A percentile compares a stretch with the other conserved stretches of the same genome.
phyloP scores from a whole-genome alignment of 2,113 vertebrate species.

The Pomatostomus ruficeps region DNA sequence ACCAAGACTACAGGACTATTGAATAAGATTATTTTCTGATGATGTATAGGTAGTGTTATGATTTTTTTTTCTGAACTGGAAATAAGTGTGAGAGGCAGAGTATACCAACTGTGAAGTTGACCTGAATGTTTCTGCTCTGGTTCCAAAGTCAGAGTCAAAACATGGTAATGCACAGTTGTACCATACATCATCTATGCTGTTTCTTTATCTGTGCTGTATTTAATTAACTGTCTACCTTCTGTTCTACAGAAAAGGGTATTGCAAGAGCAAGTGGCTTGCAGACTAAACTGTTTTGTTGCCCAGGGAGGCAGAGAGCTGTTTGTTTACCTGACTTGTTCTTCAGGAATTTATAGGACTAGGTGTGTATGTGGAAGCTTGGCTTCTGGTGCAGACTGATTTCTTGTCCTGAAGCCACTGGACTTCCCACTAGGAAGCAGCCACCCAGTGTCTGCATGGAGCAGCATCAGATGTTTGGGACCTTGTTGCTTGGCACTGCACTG shows the following conservation, averaged over 20 bases:
- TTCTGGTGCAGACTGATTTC: background rate
- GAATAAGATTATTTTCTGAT: background rate
- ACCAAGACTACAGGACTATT: background rate
- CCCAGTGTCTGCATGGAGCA: background rate
- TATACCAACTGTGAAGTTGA: background rate
- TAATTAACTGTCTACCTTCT: background rate
- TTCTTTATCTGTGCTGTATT: background rate
- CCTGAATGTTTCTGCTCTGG: background rate
- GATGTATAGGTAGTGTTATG: background rate
- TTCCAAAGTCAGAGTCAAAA: background rate
- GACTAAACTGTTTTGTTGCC: background rate
- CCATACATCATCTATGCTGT: background rate
- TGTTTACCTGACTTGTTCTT: background rate
- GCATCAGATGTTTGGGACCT: background rate
- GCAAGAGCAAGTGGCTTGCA: background rate
- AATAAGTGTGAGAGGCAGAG: background rate
- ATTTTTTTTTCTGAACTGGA: background rate
- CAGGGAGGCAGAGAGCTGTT: background rate
- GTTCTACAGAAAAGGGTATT: background rate
- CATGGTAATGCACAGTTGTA: background rate
- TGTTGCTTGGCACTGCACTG: too few relatives aligned
- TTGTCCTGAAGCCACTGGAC: background rate
- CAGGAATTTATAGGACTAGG: background rate
- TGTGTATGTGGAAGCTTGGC: background rate
- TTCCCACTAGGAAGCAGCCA: background rate